phyloP scores from a whole-genome alignment of 1,140 invertebrate species.

The Drosophila lowei region DNA sequence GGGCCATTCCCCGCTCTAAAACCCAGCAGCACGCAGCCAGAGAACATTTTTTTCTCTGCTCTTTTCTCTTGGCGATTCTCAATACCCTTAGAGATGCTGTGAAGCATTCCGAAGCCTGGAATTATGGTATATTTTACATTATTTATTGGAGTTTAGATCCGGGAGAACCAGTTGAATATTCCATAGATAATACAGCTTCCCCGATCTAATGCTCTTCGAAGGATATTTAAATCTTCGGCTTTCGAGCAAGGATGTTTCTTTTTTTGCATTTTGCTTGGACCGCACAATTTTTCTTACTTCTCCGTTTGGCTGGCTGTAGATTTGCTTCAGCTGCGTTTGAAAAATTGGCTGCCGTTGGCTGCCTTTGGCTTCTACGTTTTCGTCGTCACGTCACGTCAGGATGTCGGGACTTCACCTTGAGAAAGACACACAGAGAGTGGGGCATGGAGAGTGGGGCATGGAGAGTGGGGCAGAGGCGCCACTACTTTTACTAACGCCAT shows the following conservation, averaged over 20 bases:
- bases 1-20: background rate
- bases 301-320: constrained; percentile 26
- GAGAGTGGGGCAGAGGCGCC: background rate
- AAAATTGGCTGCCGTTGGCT: constrained; percentile 67
- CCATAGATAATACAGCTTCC: too few relatives aligned
- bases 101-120: too few relatives aligned
- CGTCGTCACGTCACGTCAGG: constrained; percentile 60
- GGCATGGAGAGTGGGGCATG: background rate
- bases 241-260: constrained; percentile 18
- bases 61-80: too few relatives aligned
- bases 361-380: constrained; percentile 57
- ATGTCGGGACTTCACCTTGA: constrained; percentile 38
- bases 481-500: constrained; percentile 50
- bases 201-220: too few relatives aligned
- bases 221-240: too few relatives aligned
- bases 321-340: constrained; percentile 57
- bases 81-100: too few relatives aligned
- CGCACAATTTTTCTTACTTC: constrained; percentile 79
- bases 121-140: too few relatives aligned
- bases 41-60: too few relatives aligned
- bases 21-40: constrained; percentile 9
- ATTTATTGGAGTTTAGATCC: too few relatives aligned
- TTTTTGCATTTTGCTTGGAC: constrained; percentile 63
- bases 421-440: constrained; percentile 9
- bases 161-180: too few relatives aligned